phyloP scores from a whole-genome alignment of 2,113 vertebrate genomes.

The Sminthopsis crassicaudata region DNA sequence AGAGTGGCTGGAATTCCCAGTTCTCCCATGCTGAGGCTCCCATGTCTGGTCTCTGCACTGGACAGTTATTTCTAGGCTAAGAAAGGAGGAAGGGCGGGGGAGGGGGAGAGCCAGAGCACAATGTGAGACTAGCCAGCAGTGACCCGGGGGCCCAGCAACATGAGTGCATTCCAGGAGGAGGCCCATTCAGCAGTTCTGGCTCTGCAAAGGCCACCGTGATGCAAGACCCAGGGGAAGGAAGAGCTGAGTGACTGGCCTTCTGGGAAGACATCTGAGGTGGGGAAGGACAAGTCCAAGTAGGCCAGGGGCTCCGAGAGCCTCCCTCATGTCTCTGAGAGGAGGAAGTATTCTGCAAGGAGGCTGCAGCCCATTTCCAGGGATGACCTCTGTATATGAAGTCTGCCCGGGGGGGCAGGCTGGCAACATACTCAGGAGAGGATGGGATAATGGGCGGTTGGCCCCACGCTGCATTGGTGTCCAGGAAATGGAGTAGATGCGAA shows the following conservation, averaged over 20 bases:
- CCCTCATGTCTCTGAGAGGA: constrained; percentile 10
- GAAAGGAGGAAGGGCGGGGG: neutral
- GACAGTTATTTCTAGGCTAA: neutral
- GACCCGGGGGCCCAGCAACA: neutral
- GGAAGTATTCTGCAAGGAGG: constrained; percentile 31
- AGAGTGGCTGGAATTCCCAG: neutral
- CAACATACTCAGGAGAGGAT: neutral
- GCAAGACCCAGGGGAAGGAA: constrained; percentile 22
- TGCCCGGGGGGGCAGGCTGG: neutral
- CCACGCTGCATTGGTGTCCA: fast-evolving
- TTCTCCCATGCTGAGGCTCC: neutral
- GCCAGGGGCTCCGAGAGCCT: constrained; percentile 1
- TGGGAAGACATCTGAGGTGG: constrained; percentile 15
- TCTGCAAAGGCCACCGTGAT: constrained; percentile 4
- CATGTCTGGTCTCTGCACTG: neutral
- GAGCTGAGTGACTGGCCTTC: constrained; percentile 12
- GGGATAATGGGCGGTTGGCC: fast-evolving
- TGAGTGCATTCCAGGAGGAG: constrained; percentile 8
- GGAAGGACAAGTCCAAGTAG: neutral
- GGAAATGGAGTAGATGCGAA: neutral
- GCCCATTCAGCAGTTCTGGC: constrained; percentile 17
- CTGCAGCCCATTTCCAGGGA: neutral
- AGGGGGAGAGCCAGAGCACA: neutral
- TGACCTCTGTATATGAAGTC: neutral
- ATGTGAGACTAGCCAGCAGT: neutral